Evolutionary conservation across 1,140 invertebrate species (phyloP).

Genomic region (Macrocentrus cingulum): DNA sequence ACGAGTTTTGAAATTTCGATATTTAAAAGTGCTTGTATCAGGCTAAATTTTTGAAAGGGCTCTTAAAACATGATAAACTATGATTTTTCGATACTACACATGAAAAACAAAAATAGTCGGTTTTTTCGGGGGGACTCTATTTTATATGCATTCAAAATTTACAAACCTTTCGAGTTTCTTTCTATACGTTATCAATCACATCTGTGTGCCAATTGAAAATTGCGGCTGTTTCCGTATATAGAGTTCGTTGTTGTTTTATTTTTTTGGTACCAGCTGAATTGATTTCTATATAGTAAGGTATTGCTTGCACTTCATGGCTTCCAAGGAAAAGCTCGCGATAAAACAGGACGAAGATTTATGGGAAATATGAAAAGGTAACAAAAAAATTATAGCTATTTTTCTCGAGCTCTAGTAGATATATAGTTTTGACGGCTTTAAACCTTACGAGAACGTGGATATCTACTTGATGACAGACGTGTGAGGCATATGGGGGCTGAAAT

Average conservation of each 20-base stretch:
- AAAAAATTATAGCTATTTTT: neutral
- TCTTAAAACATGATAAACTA: no score
- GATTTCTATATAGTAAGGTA: conserved; percentile 30
- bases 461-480: neutral
- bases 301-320: conserved; percentile 23
- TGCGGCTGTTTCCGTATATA: no score
- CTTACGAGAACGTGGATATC: conserved; percentile 28
- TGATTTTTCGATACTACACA: no score
- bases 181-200: no score
- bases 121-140: no score
- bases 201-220: no score
- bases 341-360: conserved; percentile 21
- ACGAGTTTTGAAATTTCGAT: no score
- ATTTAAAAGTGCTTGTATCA: no score
- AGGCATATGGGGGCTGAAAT: neutral
- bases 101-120: no score
- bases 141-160: no score
- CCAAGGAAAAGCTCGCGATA: conserved; percentile 30
- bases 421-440: conserved; percentile 28
- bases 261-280: neutral
- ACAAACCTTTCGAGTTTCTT: no score
- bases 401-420: neutral
- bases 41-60: no score
- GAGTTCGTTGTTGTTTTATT: neutral
- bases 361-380: conserved; percentile 14